Percentiles rank a stretch among this genome's conserved stretches.
phyloP scores from a whole-genome alignment of 2,797 vertebrate species.

The Eremophila alpestris region DNA sequence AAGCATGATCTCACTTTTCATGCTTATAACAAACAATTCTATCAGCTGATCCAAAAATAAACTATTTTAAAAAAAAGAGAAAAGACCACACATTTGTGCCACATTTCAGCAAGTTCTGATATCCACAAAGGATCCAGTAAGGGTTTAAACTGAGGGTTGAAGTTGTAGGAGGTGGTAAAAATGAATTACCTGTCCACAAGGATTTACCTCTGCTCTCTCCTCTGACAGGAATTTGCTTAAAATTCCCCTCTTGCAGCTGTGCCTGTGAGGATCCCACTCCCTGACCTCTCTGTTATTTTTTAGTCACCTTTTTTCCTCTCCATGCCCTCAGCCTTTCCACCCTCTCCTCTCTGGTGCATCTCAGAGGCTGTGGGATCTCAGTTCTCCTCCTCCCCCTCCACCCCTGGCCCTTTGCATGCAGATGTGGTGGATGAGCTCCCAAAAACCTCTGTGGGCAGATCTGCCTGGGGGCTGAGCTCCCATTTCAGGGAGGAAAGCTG shows the following conservation, averaged over 20 bases:
- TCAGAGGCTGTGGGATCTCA: background rate
- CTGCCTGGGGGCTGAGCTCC: background rate
- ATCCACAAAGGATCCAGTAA: slow-evolving; percentile 11
- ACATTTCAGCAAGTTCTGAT: background rate
- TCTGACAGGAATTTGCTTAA: slow-evolving; percentile 17
- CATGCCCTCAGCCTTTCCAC: background rate
- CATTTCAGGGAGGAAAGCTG: background rate
- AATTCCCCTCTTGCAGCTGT: background rate
- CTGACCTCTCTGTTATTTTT: background rate
- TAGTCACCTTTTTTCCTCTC: background rate
- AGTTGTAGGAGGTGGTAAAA: slow-evolving; percentile 29
- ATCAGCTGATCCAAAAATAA: slow-evolving; percentile 14
- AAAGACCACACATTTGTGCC: background rate
- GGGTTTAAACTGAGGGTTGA: background rate
- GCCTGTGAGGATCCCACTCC: background rate
- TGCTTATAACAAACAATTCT: background rate
- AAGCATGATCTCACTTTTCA: background rate
- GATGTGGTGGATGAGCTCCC: background rate
- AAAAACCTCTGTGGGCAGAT: background rate
- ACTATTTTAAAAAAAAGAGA: too few relatives aligned
- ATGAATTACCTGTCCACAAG: slow-evolving; percentile 24
- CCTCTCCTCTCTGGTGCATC: background rate
- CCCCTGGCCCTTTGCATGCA: background rate
- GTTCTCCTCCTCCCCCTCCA: background rate
- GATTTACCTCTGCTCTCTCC: slow-evolving; percentile 24